These are phyloP conservation scores for Phasianus colchicus DNA, from an alignment of 2,113 vertebrate species.

Conservation along the genomic window DNA sequence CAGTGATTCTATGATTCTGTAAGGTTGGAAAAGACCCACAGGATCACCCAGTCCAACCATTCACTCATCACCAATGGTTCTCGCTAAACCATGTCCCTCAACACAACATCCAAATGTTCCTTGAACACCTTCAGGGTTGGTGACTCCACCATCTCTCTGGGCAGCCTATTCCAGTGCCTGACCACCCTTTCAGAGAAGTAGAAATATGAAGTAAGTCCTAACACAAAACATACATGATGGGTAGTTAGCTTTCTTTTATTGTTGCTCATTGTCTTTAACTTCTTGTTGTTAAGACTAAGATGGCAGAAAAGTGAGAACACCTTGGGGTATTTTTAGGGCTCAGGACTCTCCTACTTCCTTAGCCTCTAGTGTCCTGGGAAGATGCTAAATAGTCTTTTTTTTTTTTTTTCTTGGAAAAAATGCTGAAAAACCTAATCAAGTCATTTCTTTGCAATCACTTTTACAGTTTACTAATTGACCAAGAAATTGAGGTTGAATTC, in stretches of 20 bases:
- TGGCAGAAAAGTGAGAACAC: background rate
- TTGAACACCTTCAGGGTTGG: no score
- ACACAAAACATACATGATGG: background rate
- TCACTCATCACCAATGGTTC: no score
- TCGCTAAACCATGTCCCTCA: no score
- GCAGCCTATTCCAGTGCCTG: no score
- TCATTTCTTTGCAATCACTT: background rate
- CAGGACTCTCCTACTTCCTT: slow-evolving; percentile 33
- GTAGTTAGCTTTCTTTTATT: slow-evolving; percentile 15
- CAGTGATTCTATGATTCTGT: no score
- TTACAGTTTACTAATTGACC: background rate
- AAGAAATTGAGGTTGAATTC: background rate
- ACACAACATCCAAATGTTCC: no score
- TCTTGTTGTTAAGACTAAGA: slow-evolving; percentile 19
- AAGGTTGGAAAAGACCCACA: no score
- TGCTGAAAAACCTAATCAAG: background rate
- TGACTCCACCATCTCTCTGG: no score
- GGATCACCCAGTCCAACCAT: no score
- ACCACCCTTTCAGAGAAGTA: no score
- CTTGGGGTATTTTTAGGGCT: slow-evolving; percentile 18
- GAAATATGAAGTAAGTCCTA: background rate
- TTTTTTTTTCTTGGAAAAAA: background rate
- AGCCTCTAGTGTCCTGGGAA: background rate
- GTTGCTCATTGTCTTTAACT: slow-evolving; percentile 5
- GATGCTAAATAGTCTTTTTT: background rate